Conservation (phyloP, 2,797 vertebrate genomes). For the Pelochelys cantorii region DNA sequence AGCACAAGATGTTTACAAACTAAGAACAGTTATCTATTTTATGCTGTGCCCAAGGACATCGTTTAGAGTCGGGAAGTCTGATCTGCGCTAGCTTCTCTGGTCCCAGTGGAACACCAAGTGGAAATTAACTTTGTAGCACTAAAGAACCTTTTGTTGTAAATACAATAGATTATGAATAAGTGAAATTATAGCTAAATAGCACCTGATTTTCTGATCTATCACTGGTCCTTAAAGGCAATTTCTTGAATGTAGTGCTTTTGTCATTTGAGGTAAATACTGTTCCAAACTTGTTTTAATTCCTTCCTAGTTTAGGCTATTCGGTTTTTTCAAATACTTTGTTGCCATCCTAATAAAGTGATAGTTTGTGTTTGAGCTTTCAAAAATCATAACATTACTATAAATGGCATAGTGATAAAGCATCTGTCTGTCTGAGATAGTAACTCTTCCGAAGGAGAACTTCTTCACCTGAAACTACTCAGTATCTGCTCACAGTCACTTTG, state of each 20-base stretch:
- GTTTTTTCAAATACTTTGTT: not conserved
- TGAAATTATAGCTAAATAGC: not conserved
- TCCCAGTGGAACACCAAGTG: not conserved
- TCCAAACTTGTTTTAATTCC: not conserved
- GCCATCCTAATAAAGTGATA: too few species aligned
- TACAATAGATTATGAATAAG: not conserved
- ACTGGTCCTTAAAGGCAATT: not conserved
- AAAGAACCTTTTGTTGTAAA: not conserved
- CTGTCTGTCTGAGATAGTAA: not conserved
- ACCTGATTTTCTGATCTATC: not conserved
- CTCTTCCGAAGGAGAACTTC: not conserved
- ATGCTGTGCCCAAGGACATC: conserved; percentile 35
- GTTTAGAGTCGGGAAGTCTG: conserved; percentile 28
- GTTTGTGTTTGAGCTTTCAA: not conserved
- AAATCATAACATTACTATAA: not conserved
- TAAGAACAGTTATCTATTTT: conserved; percentile 72
- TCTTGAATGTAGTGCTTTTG: not conserved
- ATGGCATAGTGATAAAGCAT: too few species aligned
- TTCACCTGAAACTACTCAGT: not conserved
- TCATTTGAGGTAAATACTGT: not conserved
- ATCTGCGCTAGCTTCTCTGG: not conserved
- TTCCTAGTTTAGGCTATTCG: not conserved
- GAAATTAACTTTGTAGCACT: not conserved
- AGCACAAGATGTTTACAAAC: conserved; percentile 51
- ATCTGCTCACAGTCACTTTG: not conserved